Evolutionary conservation across 64 coral and sea anemone species (phyloP), one percentile per base, ranked within the genome.

Genomic region (Actinia equina): DNA sequence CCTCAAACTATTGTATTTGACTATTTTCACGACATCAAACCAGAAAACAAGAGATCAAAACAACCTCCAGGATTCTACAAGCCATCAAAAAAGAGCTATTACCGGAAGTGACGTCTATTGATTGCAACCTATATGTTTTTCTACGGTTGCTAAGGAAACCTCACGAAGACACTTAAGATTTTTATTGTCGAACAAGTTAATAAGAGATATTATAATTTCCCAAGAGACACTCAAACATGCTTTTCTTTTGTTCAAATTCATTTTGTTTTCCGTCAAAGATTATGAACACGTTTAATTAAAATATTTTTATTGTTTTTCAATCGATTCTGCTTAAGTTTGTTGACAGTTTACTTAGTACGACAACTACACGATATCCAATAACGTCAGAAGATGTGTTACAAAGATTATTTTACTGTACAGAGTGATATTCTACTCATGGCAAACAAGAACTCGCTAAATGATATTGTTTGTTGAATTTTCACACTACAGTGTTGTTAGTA

Each of bases 121-220:
- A 6, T 49, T 49, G 4, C 46, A 8, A 49, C 46, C 7, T 49
- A 37, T 37, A 6, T 49, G 46, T 49, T 49, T 49, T 8, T 49
- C 7, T 49, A 49, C 12, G 9, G 69, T 74, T 30, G 6, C 69
- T 18, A 74, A 14, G 69, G 69, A 11, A 74, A 74, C 69, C 1
- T 74, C 26, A 30, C 25, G 25, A 16, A 30, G 12, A 5, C 62
- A 37, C 69, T 30, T 74, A 41, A 74, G 69, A 74, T 71, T 7
- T 71, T 74, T 74, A 37, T 74, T 41, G 27, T 74, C 69, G 69
- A 74, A 74, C 69, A 74, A 74, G 69, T 74, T 74, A 74, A 74
- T 74, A 14, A 74, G 13, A 14, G n/a, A 41, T 74, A 74, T 74
- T 37, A 74, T 74, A 30, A 30, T 74, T 74, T 74, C 69, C 69